Evolutionary conservation across 2,113 vertebrate genomes (phyloP).

Genomic region (Xenopus laevis): DNA sequence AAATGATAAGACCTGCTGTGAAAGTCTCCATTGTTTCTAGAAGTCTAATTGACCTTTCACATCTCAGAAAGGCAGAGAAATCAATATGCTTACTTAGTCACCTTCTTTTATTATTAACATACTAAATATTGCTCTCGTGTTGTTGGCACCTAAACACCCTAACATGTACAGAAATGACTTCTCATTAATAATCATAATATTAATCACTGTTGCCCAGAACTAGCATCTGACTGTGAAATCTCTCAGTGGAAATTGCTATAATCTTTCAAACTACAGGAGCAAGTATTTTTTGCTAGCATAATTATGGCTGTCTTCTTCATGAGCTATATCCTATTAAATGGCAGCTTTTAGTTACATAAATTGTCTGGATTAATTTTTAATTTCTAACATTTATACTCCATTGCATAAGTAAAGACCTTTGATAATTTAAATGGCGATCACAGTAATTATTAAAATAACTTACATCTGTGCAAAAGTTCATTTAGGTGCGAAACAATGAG

Average conservation of each 20-base stretch:
- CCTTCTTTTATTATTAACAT: slow-evolving; percentile 78
- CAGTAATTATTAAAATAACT: slow-evolving; percentile 81
- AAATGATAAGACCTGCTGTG: slow-evolving; percentile 67
- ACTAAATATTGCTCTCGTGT: slow-evolving; percentile 65
- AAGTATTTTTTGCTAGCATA: slow-evolving; percentile 82
- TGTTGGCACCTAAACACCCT: slow-evolving; percentile 75
- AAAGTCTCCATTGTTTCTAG: slow-evolving; percentile 69
- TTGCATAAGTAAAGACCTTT: slow-evolving; percentile 86
- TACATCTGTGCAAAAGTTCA: slow-evolving; percentile 65
- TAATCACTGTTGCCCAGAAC: slow-evolving; percentile 95
- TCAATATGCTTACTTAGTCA: slow-evolving; percentile 73
- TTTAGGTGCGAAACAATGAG: slow-evolving; percentile 62
- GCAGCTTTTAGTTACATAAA: slow-evolving; percentile 89
- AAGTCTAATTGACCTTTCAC: slow-evolving; percentile 77
- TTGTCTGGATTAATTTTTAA: slow-evolving; percentile 94
- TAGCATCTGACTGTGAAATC: slow-evolving; percentile 95
- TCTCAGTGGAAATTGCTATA: slow-evolving; percentile 97
- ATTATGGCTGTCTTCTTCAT: slow-evolving; percentile 95
- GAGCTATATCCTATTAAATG: slow-evolving; percentile 95
- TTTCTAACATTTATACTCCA: slow-evolving; percentile 73
- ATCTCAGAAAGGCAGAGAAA: slow-evolving; percentile 68
- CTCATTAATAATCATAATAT: slow-evolving; percentile 94
- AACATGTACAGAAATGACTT: slow-evolving; percentile 85
- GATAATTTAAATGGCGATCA: slow-evolving; percentile 88
- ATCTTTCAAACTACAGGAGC: slow-evolving; percentile 92